A percentile compares a stretch with the other conserved stretches of the same genome.
Evolutionary conservation across 2,113 vertebrate species (phyloP).

Genomic region (Ginglymostoma cirratum): DNA sequence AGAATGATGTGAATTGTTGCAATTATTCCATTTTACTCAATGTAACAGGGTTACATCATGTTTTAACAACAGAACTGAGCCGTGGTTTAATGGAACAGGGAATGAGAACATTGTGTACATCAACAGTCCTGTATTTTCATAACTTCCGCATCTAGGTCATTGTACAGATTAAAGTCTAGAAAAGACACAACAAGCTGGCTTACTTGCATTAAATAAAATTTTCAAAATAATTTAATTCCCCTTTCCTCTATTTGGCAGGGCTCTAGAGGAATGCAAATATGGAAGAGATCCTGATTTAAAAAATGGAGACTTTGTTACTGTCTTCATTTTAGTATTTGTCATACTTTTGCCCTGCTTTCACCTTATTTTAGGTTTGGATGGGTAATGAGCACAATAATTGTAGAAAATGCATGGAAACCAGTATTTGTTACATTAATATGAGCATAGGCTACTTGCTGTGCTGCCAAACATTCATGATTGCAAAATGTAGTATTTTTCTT

Average conservation of each 20-base stretch:
- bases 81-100: background rate
- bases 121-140: background rate
- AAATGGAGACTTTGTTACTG: background rate
- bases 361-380: background rate
- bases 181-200: background rate
- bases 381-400: background rate
- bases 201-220: background rate
- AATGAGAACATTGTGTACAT: background rate
- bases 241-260: background rate
- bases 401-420: background rate
- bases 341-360: background rate
- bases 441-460: background rate
- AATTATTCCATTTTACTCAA: background rate
- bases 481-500: background rate
- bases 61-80: background rate
- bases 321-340: background rate
- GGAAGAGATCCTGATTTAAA: background rate
- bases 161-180: background rate
- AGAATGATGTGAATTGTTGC: background rate
- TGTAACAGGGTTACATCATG: background rate
- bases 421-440: background rate
- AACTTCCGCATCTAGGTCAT: background rate
- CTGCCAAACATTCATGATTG: background rate
- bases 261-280: background rate
- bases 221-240: background rate